Evolutionary conservation across 2,797 vertebrate species (phyloP).

Genomic region (Coracias cyanogaster): DNA sequence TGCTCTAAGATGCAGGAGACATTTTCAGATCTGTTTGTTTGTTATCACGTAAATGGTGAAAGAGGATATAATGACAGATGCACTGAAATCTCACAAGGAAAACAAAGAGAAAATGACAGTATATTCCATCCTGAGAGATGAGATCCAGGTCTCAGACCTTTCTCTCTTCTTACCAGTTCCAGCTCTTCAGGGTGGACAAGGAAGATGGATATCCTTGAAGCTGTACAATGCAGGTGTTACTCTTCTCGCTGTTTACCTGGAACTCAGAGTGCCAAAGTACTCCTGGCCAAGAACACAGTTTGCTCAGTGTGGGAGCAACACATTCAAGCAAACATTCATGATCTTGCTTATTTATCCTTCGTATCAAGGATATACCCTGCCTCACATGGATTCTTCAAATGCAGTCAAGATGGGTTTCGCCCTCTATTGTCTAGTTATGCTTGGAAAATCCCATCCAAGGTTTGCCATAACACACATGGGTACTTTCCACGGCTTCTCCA

Average conservation of each 20-base stretch:
- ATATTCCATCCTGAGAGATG: not conserved
- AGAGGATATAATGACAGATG: not conserved
- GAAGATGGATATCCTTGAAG: not conserved
- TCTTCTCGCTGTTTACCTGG: not conserved
- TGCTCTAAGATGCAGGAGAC: conserved; percentile 10
- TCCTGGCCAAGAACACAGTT: not conserved
- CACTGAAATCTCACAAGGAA: not conserved
- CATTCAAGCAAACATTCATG: not conserved
- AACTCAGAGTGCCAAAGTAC: not conserved
- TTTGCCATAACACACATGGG: rapidly evolving
- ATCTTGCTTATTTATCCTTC: not conserved
- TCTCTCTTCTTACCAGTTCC: not conserved
- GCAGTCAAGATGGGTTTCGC: not conserved
- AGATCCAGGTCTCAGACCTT: not conserved
- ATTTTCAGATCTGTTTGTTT: conserved; percentile 23
- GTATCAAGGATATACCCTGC: not conserved
- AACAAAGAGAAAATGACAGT: not conserved
- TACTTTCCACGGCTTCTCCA: not conserved
- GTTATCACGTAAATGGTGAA: not conserved
- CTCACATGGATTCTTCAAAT: not conserved
- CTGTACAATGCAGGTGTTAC: not conserved
- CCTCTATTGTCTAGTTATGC: not conserved
- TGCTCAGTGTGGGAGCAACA: not conserved
- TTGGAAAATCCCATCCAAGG: not conserved
- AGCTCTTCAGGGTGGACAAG: not conserved